Evolutionary conservation across 2,888 invertebrate genomes (phyloP).

Genomic region (Eupithecia exiguata): DNA sequence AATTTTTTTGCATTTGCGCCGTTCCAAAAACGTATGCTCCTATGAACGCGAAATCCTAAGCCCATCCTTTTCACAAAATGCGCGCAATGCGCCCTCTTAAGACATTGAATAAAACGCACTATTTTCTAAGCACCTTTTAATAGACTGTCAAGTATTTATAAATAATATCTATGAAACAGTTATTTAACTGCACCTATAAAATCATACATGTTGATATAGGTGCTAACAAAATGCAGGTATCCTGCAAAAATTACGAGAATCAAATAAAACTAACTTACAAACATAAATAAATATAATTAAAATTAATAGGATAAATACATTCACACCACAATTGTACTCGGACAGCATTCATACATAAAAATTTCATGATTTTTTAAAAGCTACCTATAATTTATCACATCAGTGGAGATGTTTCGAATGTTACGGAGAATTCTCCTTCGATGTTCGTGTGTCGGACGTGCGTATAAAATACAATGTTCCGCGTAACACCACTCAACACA

Average conservation of each 20-base stretch:
- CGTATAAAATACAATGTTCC: conserved; percentile 31
- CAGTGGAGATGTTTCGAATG: conserved; percentile 46
- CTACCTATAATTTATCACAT: conserved; percentile 61
- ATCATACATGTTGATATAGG: conserved; percentile 63
- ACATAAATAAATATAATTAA: conserved; percentile 69
- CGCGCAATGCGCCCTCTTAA: no score
- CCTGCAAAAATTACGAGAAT: conserved; percentile 63
- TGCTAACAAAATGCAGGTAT: conserved; percentile 66
- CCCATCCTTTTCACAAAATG: no score
- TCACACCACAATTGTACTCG: conserved; percentile 73
- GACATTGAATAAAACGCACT: conserved; percentile 13
- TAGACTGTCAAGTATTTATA: conserved; percentile 77
- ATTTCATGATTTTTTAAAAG: conserved; percentile 60
- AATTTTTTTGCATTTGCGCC: no score
- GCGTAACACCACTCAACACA: conserved; percentile 21
- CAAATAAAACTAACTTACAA: conserved; percentile 67
- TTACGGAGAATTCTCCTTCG: conserved; percentile 41
- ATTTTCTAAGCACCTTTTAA: conserved; percentile 80
- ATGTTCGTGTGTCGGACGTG: conserved; percentile 40
- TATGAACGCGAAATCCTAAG: no score
- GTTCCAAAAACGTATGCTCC: no score
- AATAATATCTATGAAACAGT: conserved; percentile 73
- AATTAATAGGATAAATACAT: conserved; percentile 80
- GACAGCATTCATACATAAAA: conserved; percentile 62
- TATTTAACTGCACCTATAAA: conserved; percentile 60